Conservation (phyloP, 2,113 vertebrate genomes). For the Amphiprion percula region DNA sequence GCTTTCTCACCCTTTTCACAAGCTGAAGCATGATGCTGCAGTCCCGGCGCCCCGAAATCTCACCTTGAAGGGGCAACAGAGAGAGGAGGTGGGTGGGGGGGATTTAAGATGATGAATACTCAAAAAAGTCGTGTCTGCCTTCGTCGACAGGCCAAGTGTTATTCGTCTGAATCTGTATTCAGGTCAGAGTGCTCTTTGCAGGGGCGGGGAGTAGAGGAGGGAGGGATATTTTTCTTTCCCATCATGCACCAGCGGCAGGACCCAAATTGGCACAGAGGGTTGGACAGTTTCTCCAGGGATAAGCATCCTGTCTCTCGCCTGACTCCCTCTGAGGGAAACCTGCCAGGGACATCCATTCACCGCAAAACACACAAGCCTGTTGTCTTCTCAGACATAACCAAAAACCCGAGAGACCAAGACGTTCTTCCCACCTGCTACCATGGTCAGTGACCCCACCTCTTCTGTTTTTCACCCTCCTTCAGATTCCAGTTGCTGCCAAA, state of each 20-base stretch:
- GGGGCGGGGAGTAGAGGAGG: slow-evolving; percentile 51
- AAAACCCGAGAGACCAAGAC: slow-evolving; percentile 24
- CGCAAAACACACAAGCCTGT: slow-evolving; percentile 41
- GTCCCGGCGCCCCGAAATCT: slow-evolving; percentile 54
- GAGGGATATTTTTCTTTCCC: slow-evolving; percentile 78
- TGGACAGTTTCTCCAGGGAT: slow-evolving; percentile 78
- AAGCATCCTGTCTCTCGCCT: slow-evolving; percentile 71
- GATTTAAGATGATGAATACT: slow-evolving; percentile 68
- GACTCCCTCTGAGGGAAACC: slow-evolving; percentile 68
- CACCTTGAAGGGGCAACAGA: slow-evolving; percentile 65
- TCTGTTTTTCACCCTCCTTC: slow-evolving; percentile 21
- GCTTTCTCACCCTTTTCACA: slow-evolving; percentile 50
- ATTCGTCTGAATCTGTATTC: slow-evolving; percentile 81
- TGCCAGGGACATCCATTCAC: slow-evolving; percentile 62
- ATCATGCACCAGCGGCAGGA: slow-evolving; percentile 82
- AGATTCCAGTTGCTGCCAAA: slow-evolving; percentile 50
- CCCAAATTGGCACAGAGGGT: slow-evolving; percentile 81
- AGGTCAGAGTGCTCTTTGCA: slow-evolving; percentile 78
- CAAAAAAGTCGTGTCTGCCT: slow-evolving; percentile 55
- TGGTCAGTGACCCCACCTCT: slow-evolving; percentile 26
- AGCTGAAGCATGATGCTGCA: slow-evolving; percentile 57
- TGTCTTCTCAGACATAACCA: slow-evolving; percentile 50
- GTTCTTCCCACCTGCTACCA: slow-evolving; percentile 32
- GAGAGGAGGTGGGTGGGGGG: neutral
- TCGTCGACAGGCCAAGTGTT: slow-evolving; percentile 60